phyloP scores from a whole-genome alignment of 1,140 invertebrate genomes.

The Melipona quadrifasciata region DNA sequence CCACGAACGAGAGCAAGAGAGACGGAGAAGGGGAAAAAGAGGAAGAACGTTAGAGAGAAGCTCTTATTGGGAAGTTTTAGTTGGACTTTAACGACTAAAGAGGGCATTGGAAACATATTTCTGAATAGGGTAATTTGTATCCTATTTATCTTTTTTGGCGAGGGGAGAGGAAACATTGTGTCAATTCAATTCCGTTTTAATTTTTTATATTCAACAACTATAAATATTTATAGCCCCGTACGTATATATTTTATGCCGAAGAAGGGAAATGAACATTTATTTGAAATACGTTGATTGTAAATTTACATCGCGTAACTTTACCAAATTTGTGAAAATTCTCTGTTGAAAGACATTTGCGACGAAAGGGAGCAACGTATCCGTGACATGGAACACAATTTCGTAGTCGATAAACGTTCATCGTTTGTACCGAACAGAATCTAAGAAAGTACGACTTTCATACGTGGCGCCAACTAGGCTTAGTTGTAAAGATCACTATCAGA shows the following conservation, averaged over 20 bases:
- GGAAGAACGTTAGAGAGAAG: constrained; percentile 22
- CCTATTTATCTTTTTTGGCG: too few species aligned
- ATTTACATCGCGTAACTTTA: not conserved
- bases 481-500: constrained; percentile 6
- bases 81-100: constrained; percentile 21
- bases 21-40: constrained; percentile 1
- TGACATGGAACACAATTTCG: too few species aligned
- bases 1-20: not conserved
- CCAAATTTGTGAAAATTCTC: not conserved
- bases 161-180: too few species aligned
- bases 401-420: not conserved
- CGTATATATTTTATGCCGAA: not conserved
- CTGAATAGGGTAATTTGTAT: not conserved
- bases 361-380: not conserved
- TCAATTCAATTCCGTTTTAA: not conserved
- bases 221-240: not conserved
- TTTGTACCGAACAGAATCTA: not conserved
- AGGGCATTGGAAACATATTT: constrained; percentile 20
- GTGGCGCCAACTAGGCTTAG: constrained; percentile 6
- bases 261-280: not conserved
- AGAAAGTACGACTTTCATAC: not conserved
- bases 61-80: constrained; percentile 27
- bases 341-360: not conserved
- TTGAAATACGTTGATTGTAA: not conserved
- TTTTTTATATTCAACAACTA: not conserved